Evolutionary conservation across 2,797 vertebrate genomes (phyloP).

Genomic region (Lophura swinhoii): DNA sequence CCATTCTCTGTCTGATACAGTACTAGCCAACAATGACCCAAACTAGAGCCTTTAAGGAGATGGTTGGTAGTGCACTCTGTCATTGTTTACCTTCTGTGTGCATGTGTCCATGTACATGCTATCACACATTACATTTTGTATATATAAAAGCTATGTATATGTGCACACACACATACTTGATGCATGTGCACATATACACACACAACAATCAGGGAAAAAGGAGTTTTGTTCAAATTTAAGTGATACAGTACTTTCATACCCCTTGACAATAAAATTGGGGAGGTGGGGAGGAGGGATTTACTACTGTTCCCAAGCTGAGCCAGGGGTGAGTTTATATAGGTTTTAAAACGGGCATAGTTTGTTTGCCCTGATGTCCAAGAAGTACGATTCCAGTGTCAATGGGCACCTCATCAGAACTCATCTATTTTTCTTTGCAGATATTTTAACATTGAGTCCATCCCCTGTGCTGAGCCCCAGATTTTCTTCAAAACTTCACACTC

Average conservation of each 20-base stretch:
- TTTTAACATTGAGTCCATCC: conserved; percentile 95
- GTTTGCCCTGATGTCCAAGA: conserved; percentile 54
- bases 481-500: conserved; percentile 96
- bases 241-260: conserved; percentile 82
- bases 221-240: conserved; percentile 79
- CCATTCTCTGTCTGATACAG: conserved; percentile 72
- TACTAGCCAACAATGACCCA: conserved; percentile 76
- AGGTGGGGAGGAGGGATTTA: not conserved
- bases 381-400: conserved; percentile 71
- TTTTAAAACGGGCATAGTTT: conserved; percentile 37
- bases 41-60: conserved; percentile 73
- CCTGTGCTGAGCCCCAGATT: conserved; percentile 95
- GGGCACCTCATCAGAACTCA: conserved; percentile 82
- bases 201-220: conserved; percentile 64
- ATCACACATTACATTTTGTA: conserved; percentile 24
- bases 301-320: conserved; percentile 67
- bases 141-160: conserved; percentile 16
- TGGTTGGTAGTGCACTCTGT: conserved; percentile 77
- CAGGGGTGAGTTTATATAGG: conserved; percentile 32
- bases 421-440: conserved; percentile 92
- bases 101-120: conserved; percentile 57
- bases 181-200: not conserved
- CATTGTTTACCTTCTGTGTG: conserved; percentile 63
- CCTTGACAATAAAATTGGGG: conserved; percentile 70
- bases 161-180: conserved; percentile 27